These are phyloP conservation scores for Cyclina sinensis DNA, from an alignment of 1,140 invertebrate genomes.

Conservation along the genomic window DNA sequence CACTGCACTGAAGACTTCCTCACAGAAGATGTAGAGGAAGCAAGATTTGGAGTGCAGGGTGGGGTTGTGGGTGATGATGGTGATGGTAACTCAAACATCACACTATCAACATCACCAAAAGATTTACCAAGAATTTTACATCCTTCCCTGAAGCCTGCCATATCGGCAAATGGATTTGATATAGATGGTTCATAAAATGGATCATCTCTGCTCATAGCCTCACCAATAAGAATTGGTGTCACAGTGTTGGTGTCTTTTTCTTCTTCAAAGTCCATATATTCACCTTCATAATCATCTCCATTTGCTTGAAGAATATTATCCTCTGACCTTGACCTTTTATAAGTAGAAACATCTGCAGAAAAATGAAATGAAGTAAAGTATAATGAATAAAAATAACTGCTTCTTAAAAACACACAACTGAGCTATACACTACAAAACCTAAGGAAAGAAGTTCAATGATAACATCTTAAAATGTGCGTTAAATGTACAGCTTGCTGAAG, in stretches of 20 bases:
- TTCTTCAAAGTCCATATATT: constrained; percentile 64
- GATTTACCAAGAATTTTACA: constrained; percentile 81
- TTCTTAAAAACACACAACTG: too few species aligned
- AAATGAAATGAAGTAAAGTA: too few species aligned
- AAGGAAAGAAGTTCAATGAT: too few species aligned
- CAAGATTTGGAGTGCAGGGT: constrained; percentile 77
- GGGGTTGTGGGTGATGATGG: constrained; percentile 78
- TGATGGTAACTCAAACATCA: constrained; percentile 76
- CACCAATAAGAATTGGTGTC: constrained; percentile 82
- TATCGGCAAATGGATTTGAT: constrained; percentile 83
- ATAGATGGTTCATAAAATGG: constrained; percentile 83
- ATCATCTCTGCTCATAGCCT: constrained; percentile 85
- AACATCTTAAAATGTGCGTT: too few species aligned
- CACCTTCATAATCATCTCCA: constrained; percentile 69
- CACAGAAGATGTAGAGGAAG: constrained; percentile 45
- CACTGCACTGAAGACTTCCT: constrained; percentile 48
- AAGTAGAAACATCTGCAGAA: constrained; percentile 52
- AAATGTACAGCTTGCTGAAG: too few species aligned
- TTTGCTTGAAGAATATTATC: constrained; percentile 82
- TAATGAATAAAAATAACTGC: too few species aligned
- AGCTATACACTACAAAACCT: too few species aligned
- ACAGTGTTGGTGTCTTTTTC: constrained; percentile 64
- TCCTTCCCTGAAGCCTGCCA: constrained; percentile 80
- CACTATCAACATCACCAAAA: constrained; percentile 69
- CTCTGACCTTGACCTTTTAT: constrained; percentile 83